Base-by-base conservation (phyloP, 2,797 vertebrate species). In the Babyrousa celebensis region DNA sequence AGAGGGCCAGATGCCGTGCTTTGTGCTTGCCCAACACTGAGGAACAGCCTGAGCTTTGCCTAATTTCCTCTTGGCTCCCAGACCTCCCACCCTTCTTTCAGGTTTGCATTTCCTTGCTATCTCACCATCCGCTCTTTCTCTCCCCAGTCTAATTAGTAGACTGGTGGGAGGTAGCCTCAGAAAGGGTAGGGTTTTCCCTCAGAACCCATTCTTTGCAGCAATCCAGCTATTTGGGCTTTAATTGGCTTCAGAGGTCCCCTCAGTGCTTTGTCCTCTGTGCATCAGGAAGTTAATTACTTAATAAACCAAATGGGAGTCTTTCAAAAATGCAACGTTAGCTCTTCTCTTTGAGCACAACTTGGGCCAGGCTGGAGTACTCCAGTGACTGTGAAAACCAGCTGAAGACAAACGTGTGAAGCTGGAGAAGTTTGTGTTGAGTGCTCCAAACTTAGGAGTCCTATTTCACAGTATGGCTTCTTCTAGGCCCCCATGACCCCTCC, bases 281-380 rank as follows among this genome's bases (percentile, higher is more conserved):
- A 94, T 95, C 56, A 94, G 87, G 67, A 96, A 89, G 67, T 97
- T 95, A 97, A 97, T 95, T 98, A 97, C 94, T 95, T 96, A 95
- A 96, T 94, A 98, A 97, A 85, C 84, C 94, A 95, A 97, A 87
- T 65, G 78, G 82, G 95, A 97, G 29, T 67, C 77, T 89, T 96
- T 93, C 21, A 65, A 74, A 97, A 95, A 85, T 85, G 79, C 87
- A 56, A 15, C n/a, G 27, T 90, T 95, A 92, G 70, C 63, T 29
- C 27, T 92, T 95, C 25, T 95, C 87, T 89, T 84, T 84, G 36
- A 92, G 63, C 67, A 82, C 67, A 95, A 90, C 77, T 86, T 94
- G 75, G 65, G 48, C 23, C 72, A 91, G 29, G n/a, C 62, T 63
- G 32, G 58, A 6, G 14, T 84, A 91, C 40, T 92, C 6, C 23